Conservation (phyloP, 2,888 invertebrate species). For the Bhutanitis thaidina region DNA sequence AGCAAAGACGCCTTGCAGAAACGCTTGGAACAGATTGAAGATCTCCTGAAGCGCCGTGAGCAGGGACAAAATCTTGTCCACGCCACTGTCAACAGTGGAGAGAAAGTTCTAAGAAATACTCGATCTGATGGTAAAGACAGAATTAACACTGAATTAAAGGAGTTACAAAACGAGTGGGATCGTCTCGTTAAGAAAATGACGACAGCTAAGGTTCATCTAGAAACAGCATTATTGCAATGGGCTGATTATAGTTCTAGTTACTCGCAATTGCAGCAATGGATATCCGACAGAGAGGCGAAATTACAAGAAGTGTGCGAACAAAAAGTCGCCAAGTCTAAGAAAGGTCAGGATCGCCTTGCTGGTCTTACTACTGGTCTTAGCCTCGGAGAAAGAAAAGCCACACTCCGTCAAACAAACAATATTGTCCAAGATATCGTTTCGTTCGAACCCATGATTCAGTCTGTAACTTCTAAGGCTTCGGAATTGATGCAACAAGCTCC, state of each 20-base stretch:
- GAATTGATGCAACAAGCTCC: constrained; percentile 94
- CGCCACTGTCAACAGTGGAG: constrained; percentile 92
- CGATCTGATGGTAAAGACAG: constrained; percentile 93
- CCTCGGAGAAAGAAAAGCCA: constrained; percentile 92
- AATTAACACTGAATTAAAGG: constrained; percentile 92
- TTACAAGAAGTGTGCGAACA: constrained; percentile 93
- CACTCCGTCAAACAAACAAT: constrained; percentile 93
- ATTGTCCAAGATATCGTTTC: constrained; percentile 98
- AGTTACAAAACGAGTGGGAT: constrained; percentile 95
- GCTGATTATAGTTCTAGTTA: constrained; percentile 97
- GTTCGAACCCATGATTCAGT: constrained; percentile 98
- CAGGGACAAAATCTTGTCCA: constrained; percentile 93
- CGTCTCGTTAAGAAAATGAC: constrained; percentile 94
- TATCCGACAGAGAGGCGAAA: constrained; percentile 95
- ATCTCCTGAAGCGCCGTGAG: constrained; percentile 89
- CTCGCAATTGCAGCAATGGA: constrained; percentile 95
- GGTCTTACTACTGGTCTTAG: constrained; percentile 88
- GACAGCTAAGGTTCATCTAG: constrained; percentile 93
- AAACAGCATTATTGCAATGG: constrained; percentile 95
- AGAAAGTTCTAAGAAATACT: constrained; percentile 92
- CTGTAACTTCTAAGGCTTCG: constrained; percentile 95
- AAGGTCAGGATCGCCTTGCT: constrained; percentile 82
- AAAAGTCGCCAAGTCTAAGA: constrained; percentile 88
- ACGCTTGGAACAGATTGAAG: constrained; percentile 88
- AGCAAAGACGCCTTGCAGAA: constrained; percentile 91